Evolutionary conservation across 2,888 invertebrate species (phyloP).

Genomic region (Abrostola tripartita): DNA sequence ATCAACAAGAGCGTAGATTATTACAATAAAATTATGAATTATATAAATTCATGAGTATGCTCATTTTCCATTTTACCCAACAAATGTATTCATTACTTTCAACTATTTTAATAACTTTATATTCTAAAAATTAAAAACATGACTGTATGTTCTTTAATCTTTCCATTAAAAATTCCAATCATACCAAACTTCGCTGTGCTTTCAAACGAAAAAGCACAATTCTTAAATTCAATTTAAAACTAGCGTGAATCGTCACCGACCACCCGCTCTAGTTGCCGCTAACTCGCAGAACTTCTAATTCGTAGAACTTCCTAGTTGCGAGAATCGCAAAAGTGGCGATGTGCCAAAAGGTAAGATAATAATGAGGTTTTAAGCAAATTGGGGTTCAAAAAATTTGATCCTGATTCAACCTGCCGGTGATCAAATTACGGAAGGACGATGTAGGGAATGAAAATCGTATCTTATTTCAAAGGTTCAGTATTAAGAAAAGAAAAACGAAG

Average conservation of each 20-base stretch:
- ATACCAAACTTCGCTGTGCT: background rate
- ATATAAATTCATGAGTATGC: no score
- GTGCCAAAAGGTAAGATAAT: conserved; percentile 11
- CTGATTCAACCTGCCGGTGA: background rate
- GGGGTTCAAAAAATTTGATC: background rate
- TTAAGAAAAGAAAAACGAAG: no score
- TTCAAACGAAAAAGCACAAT: background rate
- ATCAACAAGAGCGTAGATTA: no score
- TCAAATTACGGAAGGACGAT: conserved; percentile 13
- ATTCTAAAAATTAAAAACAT: background rate
- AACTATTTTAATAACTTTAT: background rate
- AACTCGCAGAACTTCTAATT: conserved; percentile 1
- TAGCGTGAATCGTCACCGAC: conserved; percentile 7
- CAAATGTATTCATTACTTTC: no score
- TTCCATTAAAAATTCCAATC: background rate
- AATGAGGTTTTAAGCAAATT: conserved; percentile 13
- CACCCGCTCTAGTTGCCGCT: conserved; percentile 5
- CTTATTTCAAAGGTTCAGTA: no score
- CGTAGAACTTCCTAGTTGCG: background rate
- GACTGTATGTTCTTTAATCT: background rate
- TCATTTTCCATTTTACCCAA: no score
- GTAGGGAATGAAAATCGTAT: no score
- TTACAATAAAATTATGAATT: no score
- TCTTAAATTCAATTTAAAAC: conserved; percentile 10
- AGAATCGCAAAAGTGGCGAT: conserved; percentile 14